Conservation (phyloP, 2,797 vertebrate genomes). For the Periparus ater region DNA sequence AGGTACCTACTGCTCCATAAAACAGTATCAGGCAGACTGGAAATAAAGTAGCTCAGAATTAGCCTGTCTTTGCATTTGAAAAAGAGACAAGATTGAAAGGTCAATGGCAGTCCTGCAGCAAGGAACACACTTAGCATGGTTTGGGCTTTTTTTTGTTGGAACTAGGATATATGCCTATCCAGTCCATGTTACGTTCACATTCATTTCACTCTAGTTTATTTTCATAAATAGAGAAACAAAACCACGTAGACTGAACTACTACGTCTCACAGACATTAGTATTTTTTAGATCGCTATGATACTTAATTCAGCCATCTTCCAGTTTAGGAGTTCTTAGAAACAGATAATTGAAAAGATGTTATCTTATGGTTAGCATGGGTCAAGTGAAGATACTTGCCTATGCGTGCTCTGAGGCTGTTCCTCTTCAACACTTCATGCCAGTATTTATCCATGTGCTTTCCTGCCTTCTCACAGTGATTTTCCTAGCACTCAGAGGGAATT, state of each 20-base stretch:
- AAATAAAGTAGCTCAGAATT: neutral
- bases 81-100: neutral
- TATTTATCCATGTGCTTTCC: neutral
- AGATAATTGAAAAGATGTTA: neutral
- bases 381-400: neutral
- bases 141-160: fast-evolving
- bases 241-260: neutral
- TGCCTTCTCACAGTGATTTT: neutral
- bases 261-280: neutral
- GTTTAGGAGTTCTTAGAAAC: neutral
- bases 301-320: neutral
- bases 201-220: neutral
- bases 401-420: neutral
- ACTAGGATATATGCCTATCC: neutral
- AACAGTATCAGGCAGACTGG: neutral
- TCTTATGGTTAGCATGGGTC: neutral
- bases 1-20: neutral
- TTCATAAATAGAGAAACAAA: neutral
- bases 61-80: neutral
- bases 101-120: neutral
- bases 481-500: fast-evolving
- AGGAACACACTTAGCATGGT: neutral
- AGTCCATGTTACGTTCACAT: neutral
- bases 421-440: fast-evolving
- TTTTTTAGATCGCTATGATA: neutral